Evolutionary conservation across 2,888 invertebrate species (phyloP).

Genomic region (Chirona hameri): DNA sequence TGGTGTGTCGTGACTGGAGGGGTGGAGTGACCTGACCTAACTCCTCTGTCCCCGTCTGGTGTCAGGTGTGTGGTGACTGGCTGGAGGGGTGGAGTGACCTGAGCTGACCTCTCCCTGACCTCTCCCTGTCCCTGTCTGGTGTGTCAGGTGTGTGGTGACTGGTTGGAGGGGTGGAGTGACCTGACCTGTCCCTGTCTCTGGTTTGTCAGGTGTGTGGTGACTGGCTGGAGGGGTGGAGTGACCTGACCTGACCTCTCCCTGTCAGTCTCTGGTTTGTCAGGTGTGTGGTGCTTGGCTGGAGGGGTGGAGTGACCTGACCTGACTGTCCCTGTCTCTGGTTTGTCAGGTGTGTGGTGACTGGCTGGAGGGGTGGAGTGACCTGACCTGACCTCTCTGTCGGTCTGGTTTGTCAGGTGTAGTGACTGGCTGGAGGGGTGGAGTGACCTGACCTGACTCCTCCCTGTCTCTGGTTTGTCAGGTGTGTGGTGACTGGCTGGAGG

Average conservation of each 20-base stretch:
- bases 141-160: neutral
- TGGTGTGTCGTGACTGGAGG: too few species aligned
- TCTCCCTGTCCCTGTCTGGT: neutral
- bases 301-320: too few species aligned
- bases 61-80: constrained; percentile 12
- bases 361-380: neutral
- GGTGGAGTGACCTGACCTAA: too few species aligned
- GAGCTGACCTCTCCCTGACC: too few species aligned
- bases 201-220: constrained; percentile 12
- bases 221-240: neutral
- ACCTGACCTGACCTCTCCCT: neutral
- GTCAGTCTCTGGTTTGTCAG: too few species aligned
- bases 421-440: too few species aligned
- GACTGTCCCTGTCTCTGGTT: too few species aligned
- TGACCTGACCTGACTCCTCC: neutral
- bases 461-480: neutral
- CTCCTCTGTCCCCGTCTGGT: neutral
- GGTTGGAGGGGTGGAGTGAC: neutral
- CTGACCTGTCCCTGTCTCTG: neutral
- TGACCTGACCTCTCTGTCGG: neutral
- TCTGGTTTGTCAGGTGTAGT: neutral
- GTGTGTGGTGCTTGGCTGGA: too few species aligned
- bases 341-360: constrained; percentile 22
- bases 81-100: neutral
- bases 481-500: constrained; percentile 23